phyloP scores from a whole-genome alignment of 2,113 vertebrate genomes.

The Danio rerio region GRCz12tu NC_133200.1:25360501-25361000 shows the following conservation, averaged over 20 bases:
- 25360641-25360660: constrained; percentile 70
- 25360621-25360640: constrained; percentile 59
- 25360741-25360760: constrained; percentile 48
- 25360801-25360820: not conserved
- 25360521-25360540: not conserved
- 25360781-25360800: constrained; percentile 25
- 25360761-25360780: constrained; percentile 21
- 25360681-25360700: constrained; percentile 73
- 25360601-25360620: constrained; percentile 56
- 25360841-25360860: constrained; percentile 6
- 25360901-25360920: not conserved
- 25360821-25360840: not conserved
- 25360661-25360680: constrained; percentile 64
- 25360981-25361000: too few relatives aligned
- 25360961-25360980: too few relatives aligned
- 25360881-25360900: not conserved
- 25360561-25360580: constrained; percentile 33
- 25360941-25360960: too few relatives aligned
- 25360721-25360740: constrained; percentile 47
- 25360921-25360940: too few relatives aligned
- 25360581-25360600: constrained; percentile 50
- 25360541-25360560: constrained; percentile 35
- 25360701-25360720: constrained; percentile 73
- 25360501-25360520: not conserved
- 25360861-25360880: constrained; percentile 21